Conservation (phyloP, 2,113 vertebrate genomes). For the Nycticebus coucang region DNA sequence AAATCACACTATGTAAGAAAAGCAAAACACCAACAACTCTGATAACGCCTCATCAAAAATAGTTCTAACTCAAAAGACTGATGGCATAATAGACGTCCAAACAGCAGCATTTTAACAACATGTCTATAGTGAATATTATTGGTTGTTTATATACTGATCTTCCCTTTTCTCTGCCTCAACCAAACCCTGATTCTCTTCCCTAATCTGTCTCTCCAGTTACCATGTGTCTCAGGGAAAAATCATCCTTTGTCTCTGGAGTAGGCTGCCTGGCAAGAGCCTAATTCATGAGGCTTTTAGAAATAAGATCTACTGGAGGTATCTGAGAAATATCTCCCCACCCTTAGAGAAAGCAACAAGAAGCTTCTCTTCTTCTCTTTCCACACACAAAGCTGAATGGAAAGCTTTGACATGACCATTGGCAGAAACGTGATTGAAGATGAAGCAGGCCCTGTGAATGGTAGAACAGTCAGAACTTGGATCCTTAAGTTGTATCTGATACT, state of each 20-base stretch:
- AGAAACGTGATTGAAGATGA: not conserved
- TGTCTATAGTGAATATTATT: not conserved
- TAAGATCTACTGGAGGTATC: not conserved
- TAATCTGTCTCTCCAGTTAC: not conserved
- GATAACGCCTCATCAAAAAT: not conserved
- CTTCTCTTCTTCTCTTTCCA: not conserved
- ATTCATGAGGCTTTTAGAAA: not conserved
- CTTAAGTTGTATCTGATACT: not conserved
- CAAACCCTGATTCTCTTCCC: not conserved
- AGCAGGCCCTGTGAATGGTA: not conserved
- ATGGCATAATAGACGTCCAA: not conserved
- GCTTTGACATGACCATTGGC: too few relatives aligned
- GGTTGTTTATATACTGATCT: not conserved
- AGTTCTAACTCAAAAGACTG: not conserved
- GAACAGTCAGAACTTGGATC: not conserved
- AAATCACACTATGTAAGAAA: not conserved
- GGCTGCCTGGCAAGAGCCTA: not conserved
- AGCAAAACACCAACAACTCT: not conserved
- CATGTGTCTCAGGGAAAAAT: not conserved
- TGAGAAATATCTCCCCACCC: not conserved
- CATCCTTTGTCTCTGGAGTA: not conserved
- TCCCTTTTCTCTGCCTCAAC: not conserved
- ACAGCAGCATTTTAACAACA: not conserved
- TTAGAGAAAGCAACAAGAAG: not conserved
- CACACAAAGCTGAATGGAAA: not conserved